Evolutionary conservation across 2,888 invertebrate genomes (phyloP).

Genomic region (Dusona sp.): DNA sequence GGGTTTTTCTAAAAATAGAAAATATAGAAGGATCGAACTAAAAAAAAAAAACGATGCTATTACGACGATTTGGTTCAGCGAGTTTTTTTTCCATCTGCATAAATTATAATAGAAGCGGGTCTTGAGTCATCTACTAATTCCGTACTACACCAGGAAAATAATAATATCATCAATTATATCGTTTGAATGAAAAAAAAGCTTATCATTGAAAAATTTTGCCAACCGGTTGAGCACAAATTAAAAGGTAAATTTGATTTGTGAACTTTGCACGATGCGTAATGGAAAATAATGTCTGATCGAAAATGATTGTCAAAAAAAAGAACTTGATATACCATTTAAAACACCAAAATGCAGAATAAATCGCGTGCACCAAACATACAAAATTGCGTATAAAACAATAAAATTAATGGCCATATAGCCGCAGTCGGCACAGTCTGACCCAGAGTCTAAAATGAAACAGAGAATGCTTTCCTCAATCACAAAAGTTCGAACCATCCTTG

Average conservation of each 20-base stretch:
- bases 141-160: not conserved
- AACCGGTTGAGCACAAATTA: not conserved
- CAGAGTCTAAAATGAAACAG: not conserved
- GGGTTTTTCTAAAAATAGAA: not conserved
- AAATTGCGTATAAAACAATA: not conserved
- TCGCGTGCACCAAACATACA: not conserved
- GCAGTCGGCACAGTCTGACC: not conserved
- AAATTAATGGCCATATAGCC: not conserved
- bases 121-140: not conserved
- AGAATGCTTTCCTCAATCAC: not conserved
- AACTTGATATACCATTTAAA: not conserved
- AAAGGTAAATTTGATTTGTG: not conserved
- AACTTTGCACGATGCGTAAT: not conserved
- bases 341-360: not conserved
- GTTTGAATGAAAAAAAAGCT: not conserved
- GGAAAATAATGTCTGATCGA: not conserved
- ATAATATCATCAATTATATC: not conserved
- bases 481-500: not conserved
- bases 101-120: not conserved
- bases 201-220: not conserved
- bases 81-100: not conserved
- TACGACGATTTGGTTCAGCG: not conserved
- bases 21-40: not conserved
- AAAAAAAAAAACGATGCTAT: not conserved
- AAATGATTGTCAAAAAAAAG: not conserved